A percentile compares a stretch with the other conserved stretches of the same genome.
Conservation (phyloP, 1,140 invertebrate species). For the Cydia splendana region DNA sequence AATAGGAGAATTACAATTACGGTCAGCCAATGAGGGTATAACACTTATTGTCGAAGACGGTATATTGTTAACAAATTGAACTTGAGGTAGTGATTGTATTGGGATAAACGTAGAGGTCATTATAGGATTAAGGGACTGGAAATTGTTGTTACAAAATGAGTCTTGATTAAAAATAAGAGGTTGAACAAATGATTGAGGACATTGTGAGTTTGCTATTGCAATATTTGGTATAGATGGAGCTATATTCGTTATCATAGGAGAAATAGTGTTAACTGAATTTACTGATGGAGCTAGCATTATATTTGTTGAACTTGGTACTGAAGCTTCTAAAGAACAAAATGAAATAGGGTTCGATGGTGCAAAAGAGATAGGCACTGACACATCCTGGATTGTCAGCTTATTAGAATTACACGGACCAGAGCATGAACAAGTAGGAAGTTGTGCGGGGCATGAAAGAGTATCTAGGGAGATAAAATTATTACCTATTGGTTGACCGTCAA, state of each 20-base stretch:
- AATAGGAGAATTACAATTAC: background rate
- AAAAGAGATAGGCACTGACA: background rate
- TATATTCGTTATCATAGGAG: constrained; percentile 9
- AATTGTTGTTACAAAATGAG: background rate
- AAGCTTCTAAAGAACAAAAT: background rate
- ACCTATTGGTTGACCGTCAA: constrained; percentile 1
- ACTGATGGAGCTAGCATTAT: background rate
- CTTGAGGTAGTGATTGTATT: constrained; percentile 1
- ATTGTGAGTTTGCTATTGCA: background rate
- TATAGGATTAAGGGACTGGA: background rate
- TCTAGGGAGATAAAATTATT: background rate
- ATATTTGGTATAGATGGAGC: constrained; percentile 13
- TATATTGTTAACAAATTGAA: background rate
- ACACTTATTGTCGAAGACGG: constrained; percentile 10
- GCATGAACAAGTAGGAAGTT: background rate
- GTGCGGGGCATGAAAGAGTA: background rate
- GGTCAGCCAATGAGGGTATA: background rate
- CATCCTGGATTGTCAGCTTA: background rate
- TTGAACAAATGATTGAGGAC: background rate
- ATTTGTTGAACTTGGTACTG: constrained; percentile 10
- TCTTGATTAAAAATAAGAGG: background rate
- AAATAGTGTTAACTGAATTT: background rate
- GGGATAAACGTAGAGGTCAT: background rate
- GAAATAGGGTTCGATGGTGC: background rate
- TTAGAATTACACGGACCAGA: background rate